Percentiles rank a stretch among this genome's conserved stretches.
phyloP scores from a whole-genome alignment of 1,140 invertebrate genomes.

The Drosophila punjabiensis region DNA sequence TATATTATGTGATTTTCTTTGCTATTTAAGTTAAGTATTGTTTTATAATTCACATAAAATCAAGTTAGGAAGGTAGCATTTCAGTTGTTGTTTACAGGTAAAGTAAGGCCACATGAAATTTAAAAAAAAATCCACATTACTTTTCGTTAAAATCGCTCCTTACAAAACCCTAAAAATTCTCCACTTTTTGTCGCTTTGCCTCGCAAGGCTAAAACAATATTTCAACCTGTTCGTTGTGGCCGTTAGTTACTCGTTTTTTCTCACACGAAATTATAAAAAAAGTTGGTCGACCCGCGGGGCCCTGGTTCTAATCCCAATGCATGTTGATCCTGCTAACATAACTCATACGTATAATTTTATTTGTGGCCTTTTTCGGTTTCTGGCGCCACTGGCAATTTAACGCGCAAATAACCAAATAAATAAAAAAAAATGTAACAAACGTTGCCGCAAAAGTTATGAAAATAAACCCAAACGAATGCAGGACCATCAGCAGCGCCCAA shows the following conservation, averaged over 20 bases:
- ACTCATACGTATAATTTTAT: constrained; percentile 51
- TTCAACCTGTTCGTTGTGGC: constrained; percentile 27
- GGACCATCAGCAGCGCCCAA: constrained; percentile 59
- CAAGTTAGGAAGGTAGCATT: neutral
- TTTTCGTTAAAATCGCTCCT: neutral
- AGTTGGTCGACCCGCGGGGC: neutral
- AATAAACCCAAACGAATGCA: constrained; percentile 44
- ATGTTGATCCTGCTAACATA: constrained; percentile 49
- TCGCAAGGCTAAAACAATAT: constrained; percentile 4
- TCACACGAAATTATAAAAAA: constrained; percentile 18
- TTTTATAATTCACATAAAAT: neutral
- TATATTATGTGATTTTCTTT: too few species aligned
- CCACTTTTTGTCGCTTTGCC: neutral
- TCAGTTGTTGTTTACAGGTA: neutral
- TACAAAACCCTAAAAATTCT: neutral
- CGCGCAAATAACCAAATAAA: constrained; percentile 59
- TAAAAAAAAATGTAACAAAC: constrained; percentile 40
- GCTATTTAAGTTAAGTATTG: too few species aligned
- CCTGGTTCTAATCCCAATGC: constrained; percentile 41
- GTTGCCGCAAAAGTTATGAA: constrained; percentile 61
- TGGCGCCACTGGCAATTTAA: constrained; percentile 45
- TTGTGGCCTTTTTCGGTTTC: constrained; percentile 36
- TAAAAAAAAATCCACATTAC: neutral
- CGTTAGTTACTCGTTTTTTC: constrained; percentile 8
- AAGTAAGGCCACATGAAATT: neutral